Evolutionary conservation across 2,888 invertebrate species (phyloP).

Genomic region (Gasteruption jaculator): DNA sequence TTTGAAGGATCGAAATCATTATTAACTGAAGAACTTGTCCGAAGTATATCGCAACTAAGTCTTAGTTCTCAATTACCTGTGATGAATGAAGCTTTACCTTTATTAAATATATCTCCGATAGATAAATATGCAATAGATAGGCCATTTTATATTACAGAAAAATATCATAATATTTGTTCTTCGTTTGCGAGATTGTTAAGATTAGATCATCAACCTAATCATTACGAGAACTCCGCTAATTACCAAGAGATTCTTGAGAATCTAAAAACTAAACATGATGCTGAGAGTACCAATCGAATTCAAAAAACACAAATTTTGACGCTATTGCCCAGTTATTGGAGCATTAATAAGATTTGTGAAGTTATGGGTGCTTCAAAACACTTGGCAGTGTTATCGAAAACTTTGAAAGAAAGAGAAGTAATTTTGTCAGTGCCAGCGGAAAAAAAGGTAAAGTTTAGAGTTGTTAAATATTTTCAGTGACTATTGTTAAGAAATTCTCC

Average conservation of each 20-base stretch:
- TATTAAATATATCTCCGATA: slow-evolving; percentile 11
- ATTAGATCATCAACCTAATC: too few species aligned
- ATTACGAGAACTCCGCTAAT: too few species aligned
- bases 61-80: slow-evolving; percentile 7
- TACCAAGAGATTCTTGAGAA: too few species aligned
- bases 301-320: slow-evolving; percentile 23
- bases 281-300: slow-evolving; percentile 9
- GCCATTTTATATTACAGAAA: background rate
- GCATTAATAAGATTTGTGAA: slow-evolving; percentile 16
- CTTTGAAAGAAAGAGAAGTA: slow-evolving; percentile 14
- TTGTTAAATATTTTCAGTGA: slow-evolving; percentile 4
- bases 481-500: slow-evolving; percentile 6
- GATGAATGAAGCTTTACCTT: slow-evolving; percentile 8
- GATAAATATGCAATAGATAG: background rate
- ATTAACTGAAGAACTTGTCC: too few species aligned
- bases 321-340: slow-evolving; percentile 19
- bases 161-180: background rate
- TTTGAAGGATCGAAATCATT: too few species aligned
- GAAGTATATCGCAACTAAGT: slow-evolving; percentile 6
- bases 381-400: slow-evolving; percentile 12
- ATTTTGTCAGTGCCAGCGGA: slow-evolving; percentile 15
- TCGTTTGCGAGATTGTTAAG: slow-evolving; percentile 8
- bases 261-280: slow-evolving; percentile 18
- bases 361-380: slow-evolving; percentile 17
- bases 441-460: slow-evolving; percentile 13